Conservation (phyloP, 2,888 invertebrate species). For the Mycogona germanica region DNA sequence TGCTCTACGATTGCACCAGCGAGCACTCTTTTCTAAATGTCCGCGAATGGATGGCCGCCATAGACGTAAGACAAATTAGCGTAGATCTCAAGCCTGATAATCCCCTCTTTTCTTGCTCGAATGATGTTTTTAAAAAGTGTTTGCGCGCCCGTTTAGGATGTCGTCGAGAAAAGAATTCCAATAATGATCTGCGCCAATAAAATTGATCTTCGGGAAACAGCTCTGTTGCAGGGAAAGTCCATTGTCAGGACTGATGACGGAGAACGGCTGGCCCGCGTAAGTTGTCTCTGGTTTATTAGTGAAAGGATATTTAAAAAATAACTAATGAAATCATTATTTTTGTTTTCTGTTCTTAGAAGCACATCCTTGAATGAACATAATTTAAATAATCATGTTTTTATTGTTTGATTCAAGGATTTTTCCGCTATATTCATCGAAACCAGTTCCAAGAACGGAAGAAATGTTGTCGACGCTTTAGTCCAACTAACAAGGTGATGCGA, state of each 20-base stretch:
- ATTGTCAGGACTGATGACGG: slow-evolving; percentile 36
- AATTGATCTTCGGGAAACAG: slow-evolving; percentile 40
- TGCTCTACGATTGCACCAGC: slow-evolving; percentile 46
- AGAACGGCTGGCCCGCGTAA: slow-evolving; percentile 36
- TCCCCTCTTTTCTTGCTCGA: background rate
- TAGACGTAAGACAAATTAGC: slow-evolving; percentile 38
- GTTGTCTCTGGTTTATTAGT: too few relatives aligned
- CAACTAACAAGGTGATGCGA: slow-evolving; percentile 35
- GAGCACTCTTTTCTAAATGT: slow-evolving; percentile 46
- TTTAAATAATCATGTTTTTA: background rate
- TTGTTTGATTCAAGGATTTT: slow-evolving; percentile 26
- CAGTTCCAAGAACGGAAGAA: slow-evolving; percentile 35
- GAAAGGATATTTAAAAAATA: too few relatives aligned
- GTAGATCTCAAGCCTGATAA: too few relatives aligned
- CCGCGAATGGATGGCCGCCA: slow-evolving; percentile 45
- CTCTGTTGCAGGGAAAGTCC: slow-evolving; percentile 28
- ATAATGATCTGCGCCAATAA: slow-evolving; percentile 47
- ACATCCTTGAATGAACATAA: background rate
- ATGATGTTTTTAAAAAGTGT: background rate
- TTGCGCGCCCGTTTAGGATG: slow-evolving; percentile 40
- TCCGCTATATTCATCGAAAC: slow-evolving; percentile 36
- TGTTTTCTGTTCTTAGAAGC: too few relatives aligned
- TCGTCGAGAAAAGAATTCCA: slow-evolving; percentile 41
- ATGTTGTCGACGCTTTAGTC: slow-evolving; percentile 33
- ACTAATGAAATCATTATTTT: slow-evolving; percentile 3